Conservation (phyloP, 2,113 vertebrate species). For the Ictalurus punctatus region DNA sequence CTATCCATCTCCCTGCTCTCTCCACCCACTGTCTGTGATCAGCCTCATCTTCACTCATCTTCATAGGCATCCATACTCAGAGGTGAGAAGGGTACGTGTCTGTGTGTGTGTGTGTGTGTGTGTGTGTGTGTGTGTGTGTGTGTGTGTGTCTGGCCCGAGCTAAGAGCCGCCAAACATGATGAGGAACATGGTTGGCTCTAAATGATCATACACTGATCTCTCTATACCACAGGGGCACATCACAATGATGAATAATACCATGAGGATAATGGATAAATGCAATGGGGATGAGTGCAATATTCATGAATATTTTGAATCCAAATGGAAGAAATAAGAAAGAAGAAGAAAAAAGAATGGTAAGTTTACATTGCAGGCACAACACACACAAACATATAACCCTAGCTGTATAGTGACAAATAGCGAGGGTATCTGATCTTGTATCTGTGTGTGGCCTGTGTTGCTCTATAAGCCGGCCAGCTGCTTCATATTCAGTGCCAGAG, state of each 20-base stretch:
- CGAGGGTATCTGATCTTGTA: slow-evolving; percentile 29
- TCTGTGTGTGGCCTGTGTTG: slow-evolving; percentile 36
- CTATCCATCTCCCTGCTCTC: slow-evolving; percentile 56
- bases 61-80: slow-evolving; percentile 53
- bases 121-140: slow-evolving; percentile 9
- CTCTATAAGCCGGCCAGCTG: slow-evolving; percentile 40
- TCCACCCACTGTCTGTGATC: slow-evolving; percentile 63
- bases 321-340: neutral
- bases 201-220: slow-evolving; percentile 47
- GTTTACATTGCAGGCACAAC: neutral
- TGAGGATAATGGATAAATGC: slow-evolving; percentile 48
- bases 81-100: slow-evolving; percentile 57
- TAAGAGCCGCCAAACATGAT: slow-evolving; percentile 67
- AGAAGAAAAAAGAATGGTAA: neutral
- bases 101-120: slow-evolving; percentile 22
- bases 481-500: slow-evolving; percentile 39
- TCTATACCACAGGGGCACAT: slow-evolving; percentile 47
- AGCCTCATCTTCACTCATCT: slow-evolving; percentile 67
- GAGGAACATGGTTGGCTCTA: slow-evolving; percentile 46
- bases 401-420: slow-evolving; percentile 3
- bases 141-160: slow-evolving; percentile 57
- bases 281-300: slow-evolving; percentile 38
- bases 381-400: neutral
- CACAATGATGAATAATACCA: slow-evolving; percentile 52
- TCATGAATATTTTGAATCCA: slow-evolving; percentile 41